Conservation (phyloP, 2,113 vertebrate species). For the Coturnix japonica region DNA sequence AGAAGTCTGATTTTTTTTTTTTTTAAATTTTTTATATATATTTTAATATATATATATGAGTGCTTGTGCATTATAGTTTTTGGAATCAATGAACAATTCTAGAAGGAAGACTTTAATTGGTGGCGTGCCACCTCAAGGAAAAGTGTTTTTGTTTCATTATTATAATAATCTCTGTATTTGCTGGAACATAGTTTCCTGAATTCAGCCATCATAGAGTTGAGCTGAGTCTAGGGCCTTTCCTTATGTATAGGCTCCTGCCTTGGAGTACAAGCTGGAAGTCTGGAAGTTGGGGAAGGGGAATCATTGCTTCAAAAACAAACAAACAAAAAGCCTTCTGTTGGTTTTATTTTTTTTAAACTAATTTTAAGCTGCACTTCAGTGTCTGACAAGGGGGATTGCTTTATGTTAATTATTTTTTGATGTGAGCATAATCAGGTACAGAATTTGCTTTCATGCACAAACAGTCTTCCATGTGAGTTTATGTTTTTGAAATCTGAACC, state of each 20-base stretch:
- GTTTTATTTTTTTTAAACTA: conserved; percentile 43
- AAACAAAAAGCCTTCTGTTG: neutral
- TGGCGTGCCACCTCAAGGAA: neutral
- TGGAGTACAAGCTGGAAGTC: neutral
- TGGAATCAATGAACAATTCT: neutral
- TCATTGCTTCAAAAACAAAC: neutral
- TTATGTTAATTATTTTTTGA: conserved; percentile 71
- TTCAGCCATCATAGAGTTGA: neutral
- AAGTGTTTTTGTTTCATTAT: neutral
- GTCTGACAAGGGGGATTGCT: conserved; percentile 46
- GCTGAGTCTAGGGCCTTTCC: neutral
- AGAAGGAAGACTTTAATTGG: neutral
- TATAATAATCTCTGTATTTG: neutral
- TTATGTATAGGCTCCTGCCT: neutral
- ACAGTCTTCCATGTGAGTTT: conserved; percentile 36
- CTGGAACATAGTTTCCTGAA: neutral
- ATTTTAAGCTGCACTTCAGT: conserved; percentile 53
- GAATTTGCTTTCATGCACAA: conserved; percentile 47
- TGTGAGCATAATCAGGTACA: conserved; percentile 39
- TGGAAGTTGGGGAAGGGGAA: neutral
- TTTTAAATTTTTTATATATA: too few species aligned
- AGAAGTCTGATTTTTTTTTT: neutral
- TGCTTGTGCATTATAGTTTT: neutral
- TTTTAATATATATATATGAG: neutral
- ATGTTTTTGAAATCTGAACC: conserved; percentile 47